Conservation (phyloP, 1,140 invertebrate genomes). For the Gonatopus flavifemur region DNA sequence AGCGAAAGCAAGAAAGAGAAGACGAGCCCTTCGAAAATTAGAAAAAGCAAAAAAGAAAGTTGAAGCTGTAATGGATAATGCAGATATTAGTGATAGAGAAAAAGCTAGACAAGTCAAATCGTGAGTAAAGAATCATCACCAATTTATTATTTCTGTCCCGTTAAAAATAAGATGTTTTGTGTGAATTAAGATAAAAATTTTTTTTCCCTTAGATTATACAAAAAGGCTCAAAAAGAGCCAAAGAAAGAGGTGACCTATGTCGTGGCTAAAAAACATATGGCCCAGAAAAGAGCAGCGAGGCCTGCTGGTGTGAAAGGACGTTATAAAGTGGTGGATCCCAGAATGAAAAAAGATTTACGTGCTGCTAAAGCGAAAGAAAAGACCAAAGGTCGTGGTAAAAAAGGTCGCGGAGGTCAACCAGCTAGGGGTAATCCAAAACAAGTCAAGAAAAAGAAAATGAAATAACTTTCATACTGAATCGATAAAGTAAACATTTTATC, state of each 20-base stretch:
- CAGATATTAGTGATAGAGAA: slow-evolving; percentile 86
- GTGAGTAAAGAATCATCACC: too few species aligned
- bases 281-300: slow-evolving; percentile 73
- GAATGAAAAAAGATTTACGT: slow-evolving; percentile 93
- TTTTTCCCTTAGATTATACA: slow-evolving; percentile 76
- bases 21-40: slow-evolving; percentile 78
- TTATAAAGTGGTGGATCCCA: slow-evolving; percentile 91
- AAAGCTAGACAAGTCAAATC: slow-evolving; percentile 90
- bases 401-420: slow-evolving; percentile 23
- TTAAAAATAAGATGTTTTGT: slow-evolving; percentile 5
- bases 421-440: slow-evolving; percentile 25
- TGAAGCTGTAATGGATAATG: slow-evolving; percentile 86
- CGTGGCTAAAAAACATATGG: slow-evolving; percentile 86
- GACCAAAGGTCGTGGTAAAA: slow-evolving; percentile 55
- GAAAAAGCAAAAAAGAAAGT: slow-evolving; percentile 96
- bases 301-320: slow-evolving; percentile 88
- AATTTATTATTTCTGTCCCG: slow-evolving; percentile 7
- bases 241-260: slow-evolving; percentile 94
- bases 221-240: slow-evolving; percentile 80
- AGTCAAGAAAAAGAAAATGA: slow-evolving; percentile 26
- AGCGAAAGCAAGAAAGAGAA: slow-evolving; percentile 97
- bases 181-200: slow-evolving; percentile 10
- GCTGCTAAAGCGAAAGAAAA: slow-evolving; percentile 68
- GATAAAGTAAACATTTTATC: too few species aligned
- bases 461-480: too few species aligned